Evolutionary conservation across 2,888 invertebrate species (phyloP), one percentile per base, ranked within the genome.

Genomic region (Tetropium fuscum): DNA sequence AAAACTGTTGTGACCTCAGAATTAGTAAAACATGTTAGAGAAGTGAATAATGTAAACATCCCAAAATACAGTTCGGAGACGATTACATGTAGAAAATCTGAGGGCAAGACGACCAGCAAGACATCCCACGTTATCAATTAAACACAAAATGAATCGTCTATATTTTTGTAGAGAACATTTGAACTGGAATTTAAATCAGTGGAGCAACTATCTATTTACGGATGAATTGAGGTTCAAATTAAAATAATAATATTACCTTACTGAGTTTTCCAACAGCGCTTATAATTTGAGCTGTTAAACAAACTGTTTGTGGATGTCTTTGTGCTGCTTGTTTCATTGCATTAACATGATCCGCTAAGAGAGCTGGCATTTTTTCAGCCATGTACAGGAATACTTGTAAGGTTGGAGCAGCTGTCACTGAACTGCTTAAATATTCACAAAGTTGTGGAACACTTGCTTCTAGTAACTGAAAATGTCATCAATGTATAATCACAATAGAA

Each of bases 391-490:
- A 87, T 63, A 95, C 90, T 76, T 88, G 87, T 75, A 93, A 84
- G 16, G 91, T 88, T 40, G 88, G 85, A 15, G 85, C 82, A 8
- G 87, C 86, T 15, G 88, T 87, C 54, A 87, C 84, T 13, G 86
- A 84, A 72, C 83, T 85, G 53, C 84, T 82, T 51, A 96, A 82
- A 76, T 93, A 94, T 38, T 91, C 91, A 74, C 93, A 88, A 58
- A 97, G 84, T 79, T 92, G 92, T 0, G 92, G 89, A 40, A 97
- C 87, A 75, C 93, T 92, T 0, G 91, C 88, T 81, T 92, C 91
- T 68, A 97, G 81, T 2, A 94, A 82, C 88, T 91, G 78, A 25
- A 77, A 74, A 49, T n/a, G n/a, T n/a, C n/a, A n/a, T n/a, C n/a
- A n/a, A n/a, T n/a, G n/a, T n/a, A n/a, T n/a, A n/a, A n/a, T n/a